Conservation (phyloP, 2,797 vertebrate genomes). For the Champsocephalus esox region DNA sequence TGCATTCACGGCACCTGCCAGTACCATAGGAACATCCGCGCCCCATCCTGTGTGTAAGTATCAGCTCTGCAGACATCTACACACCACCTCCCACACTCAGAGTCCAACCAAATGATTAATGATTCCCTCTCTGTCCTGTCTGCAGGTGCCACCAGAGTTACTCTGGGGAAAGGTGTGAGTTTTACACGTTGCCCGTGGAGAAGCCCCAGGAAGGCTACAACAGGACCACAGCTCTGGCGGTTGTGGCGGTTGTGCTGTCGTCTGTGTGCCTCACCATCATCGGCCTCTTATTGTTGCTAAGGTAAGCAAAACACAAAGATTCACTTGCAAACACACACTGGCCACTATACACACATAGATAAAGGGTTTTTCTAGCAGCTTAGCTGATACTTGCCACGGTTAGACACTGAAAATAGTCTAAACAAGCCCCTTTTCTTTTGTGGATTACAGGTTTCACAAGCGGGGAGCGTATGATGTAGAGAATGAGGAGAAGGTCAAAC, state of each 20-base stretch:
- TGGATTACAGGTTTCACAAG: slow-evolving; percentile 91
- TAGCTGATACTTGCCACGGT: slow-evolving; percentile 1
- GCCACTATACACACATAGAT: background rate
- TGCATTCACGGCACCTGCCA: slow-evolving; percentile 96
- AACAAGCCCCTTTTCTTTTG: slow-evolving; percentile 41
- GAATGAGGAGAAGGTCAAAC: slow-evolving; percentile 96
- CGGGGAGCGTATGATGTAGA: slow-evolving; percentile 95
- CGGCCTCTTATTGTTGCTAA: slow-evolving; percentile 91
- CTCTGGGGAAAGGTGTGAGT: slow-evolving; percentile 91
- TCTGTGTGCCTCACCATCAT: slow-evolving; percentile 95
- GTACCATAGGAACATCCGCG: slow-evolving; percentile 86
- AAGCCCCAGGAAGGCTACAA: slow-evolving; percentile 84
- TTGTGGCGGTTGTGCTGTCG: slow-evolving; percentile 94
- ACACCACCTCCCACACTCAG: too few species aligned
- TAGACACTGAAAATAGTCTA: slow-evolving; percentile 15
- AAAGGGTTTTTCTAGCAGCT: background rate
- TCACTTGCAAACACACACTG: slow-evolving; percentile 1
- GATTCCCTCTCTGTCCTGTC: background rate
- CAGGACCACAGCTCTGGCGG: slow-evolving; percentile 92
- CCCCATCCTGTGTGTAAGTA: slow-evolving; percentile 93
- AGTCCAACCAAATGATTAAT: background rate
- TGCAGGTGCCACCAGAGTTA: slow-evolving; percentile 90
- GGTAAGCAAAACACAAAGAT: slow-evolving; percentile 78
- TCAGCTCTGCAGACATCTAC: background rate
- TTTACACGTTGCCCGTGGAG: slow-evolving; percentile 86